phyloP scores from a whole-genome alignment of 1,140 invertebrate genomes.

The Penaeus japonicus region DNA sequence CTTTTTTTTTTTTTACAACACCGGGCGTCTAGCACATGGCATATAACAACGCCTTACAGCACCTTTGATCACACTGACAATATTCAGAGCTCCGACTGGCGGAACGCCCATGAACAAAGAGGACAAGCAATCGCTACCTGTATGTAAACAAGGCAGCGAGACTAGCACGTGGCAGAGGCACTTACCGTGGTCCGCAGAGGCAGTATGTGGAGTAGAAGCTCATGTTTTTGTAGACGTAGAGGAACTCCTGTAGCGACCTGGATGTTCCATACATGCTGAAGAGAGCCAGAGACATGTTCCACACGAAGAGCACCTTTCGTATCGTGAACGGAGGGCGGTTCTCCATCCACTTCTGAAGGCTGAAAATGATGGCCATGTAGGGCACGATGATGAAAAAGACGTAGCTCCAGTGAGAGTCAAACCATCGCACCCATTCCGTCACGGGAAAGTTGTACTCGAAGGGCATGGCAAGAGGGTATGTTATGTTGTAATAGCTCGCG shows the following conservation, averaged over 20 bases:
- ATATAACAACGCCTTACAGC: no score
- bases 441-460: slow-evolving; percentile 94
- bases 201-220: slow-evolving; percentile 94
- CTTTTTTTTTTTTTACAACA: no score
- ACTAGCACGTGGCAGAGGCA: slow-evolving; percentile 33
- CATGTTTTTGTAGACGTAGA: slow-evolving; percentile 83
- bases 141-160: background rate
- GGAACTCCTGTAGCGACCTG: slow-evolving; percentile 85
- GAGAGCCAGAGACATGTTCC: slow-evolving; percentile 89
- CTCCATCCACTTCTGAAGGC: slow-evolving; percentile 91
- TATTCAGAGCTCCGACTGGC: no score
- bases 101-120: no score
- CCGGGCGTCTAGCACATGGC: no score
- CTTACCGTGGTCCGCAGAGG: slow-evolving; percentile 88
- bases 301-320: slow-evolving; percentile 81
- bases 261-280: slow-evolving; percentile 93
- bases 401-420: slow-evolving; percentile 92
- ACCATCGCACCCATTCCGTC: slow-evolving; percentile 86
- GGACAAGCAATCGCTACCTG: background rate
- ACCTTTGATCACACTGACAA: no score
- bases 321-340: slow-evolving; percentile 86
- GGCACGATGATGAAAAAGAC: slow-evolving; percentile 88
- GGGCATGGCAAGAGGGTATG: slow-evolving; percentile 45
- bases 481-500: slow-evolving; percentile 33
- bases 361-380: slow-evolving; percentile 94